Evolutionary conservation across 1,140 invertebrate genomes (phyloP).

Genomic region (Leptopilina clavipes): DNA sequence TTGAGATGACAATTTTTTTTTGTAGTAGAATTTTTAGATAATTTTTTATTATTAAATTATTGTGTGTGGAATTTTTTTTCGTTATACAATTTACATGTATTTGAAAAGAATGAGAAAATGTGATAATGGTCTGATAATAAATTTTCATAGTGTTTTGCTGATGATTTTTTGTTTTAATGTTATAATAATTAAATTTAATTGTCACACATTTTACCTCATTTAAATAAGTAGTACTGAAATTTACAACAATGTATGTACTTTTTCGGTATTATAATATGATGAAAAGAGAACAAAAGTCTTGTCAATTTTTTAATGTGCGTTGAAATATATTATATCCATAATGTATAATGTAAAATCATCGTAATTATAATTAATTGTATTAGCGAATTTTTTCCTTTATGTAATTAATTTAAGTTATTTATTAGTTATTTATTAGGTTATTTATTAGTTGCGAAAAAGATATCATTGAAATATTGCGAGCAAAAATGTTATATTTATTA

Average conservation of each 20-base stretch:
- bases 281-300: slow-evolving; percentile 16
- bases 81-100: not conserved
- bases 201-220: not conserved
- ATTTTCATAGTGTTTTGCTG: no score
- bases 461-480: no score
- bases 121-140: not conserved
- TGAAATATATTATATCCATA: not conserved
- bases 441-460: not conserved
- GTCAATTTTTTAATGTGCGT: not conserved
- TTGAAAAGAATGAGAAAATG: not conserved
- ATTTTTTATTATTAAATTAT: not conserved
- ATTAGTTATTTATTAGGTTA: slow-evolving; percentile 21
- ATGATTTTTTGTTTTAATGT: no score
- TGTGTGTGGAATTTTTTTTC: not conserved
- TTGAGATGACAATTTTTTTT: not conserved
- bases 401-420: no score
- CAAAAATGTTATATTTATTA: no score
- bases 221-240: not conserved
- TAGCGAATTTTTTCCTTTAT: not conserved
- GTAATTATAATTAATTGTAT: slow-evolving; percentile 5
- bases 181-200: no score
- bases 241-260: not conserved
- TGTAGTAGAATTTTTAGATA: not conserved
- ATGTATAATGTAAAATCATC: not conserved
- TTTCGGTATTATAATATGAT: not conserved